Evolutionary conservation across 2,888 invertebrate species (phyloP), one percentile per base, ranked within the genome.

Genomic region (Crematogaster levior): DNA sequence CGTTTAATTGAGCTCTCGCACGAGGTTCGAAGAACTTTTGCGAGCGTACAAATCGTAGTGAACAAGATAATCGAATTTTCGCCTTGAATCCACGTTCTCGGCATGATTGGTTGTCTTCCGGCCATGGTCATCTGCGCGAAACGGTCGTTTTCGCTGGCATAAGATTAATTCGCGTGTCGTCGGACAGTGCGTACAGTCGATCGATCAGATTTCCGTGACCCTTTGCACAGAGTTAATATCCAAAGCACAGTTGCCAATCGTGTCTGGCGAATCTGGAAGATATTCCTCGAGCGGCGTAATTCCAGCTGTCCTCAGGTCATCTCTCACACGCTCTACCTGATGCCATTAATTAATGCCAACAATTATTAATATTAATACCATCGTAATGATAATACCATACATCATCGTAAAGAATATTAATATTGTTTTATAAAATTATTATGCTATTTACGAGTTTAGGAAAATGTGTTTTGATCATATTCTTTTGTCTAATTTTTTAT

Each of bases 271-370:
- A 91, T 96, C 95, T 43, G 86, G 70, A 0, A 96, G 95, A 88
- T 96, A 95, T 87, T 96, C 96, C 89, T 96, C 96, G 73, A 94
- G 94, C 9, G 96, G 96, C 87, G 95, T 95, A 61, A 95, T 95
- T 5, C 96, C 96, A 72, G 95, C 96, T 53, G 95, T 95, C 77
- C 95, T 95, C 96, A 96, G 95, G 83, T 96, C 96, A 89, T 96
- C 96, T 46, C 96, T 95, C 58, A 96, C 95, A 34, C 95, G 96
- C 93, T 95, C 95, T 43, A 94, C 95, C 92, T 94, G 48, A 18
- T 53, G 18, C 9, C 43, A 58, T 7, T n/a, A n/a, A n/a, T n/a
- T n/a, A n/a, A n/a, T n/a, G n/a, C n/a, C n/a, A n/a, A n/a, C n/a
- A n/a, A 79, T 15, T 61, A 48, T 73, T 51, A 30, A 46, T 5